Evolutionary conservation across 2,888 invertebrate genomes (phyloP).

Genomic region (Oscheius sp.): DNA sequence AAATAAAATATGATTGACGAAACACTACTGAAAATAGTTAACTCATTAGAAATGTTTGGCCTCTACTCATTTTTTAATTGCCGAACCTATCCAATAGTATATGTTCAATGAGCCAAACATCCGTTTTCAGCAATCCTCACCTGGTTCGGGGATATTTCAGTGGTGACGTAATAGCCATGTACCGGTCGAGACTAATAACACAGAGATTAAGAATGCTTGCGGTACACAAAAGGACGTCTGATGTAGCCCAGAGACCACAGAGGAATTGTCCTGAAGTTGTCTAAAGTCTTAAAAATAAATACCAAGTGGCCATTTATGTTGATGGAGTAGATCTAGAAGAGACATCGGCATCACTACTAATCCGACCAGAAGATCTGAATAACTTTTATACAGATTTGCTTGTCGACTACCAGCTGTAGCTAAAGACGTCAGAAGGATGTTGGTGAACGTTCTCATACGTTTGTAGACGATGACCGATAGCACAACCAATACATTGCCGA

Average conservation of each 20-base stretch:
- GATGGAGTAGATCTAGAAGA: constrained; percentile 70
- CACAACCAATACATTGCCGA: constrained; percentile 71
- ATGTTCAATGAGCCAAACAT: constrained; percentile 6
- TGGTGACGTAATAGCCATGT: constrained; percentile 71
- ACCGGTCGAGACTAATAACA: constrained; percentile 70
- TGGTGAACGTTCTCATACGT: constrained; percentile 72
- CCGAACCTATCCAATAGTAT: background rate
- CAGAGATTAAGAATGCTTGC: constrained; percentile 70
- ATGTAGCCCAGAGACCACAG: constrained; percentile 68
- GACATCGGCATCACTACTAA: constrained; percentile 71
- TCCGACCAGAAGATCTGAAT: constrained; percentile 69
- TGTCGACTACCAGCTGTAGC: constrained; percentile 71
- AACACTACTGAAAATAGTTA: no score
- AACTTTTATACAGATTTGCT: no score
- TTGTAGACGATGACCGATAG: constrained; percentile 71
- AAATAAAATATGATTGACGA: no score
- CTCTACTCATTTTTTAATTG: no score
- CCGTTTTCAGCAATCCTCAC: constrained; percentile 33
- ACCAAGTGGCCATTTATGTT: constrained; percentile 69
- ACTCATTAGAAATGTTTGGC: background rate
- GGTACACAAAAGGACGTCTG: constrained; percentile 70
- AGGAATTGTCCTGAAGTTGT: constrained; percentile 45
- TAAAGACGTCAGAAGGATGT: constrained; percentile 71
- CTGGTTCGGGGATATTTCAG: constrained; percentile 70
- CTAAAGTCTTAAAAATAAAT: background rate